Conservation (phyloP, 2,888 invertebrate species). For the Xylota segnis region DNA sequence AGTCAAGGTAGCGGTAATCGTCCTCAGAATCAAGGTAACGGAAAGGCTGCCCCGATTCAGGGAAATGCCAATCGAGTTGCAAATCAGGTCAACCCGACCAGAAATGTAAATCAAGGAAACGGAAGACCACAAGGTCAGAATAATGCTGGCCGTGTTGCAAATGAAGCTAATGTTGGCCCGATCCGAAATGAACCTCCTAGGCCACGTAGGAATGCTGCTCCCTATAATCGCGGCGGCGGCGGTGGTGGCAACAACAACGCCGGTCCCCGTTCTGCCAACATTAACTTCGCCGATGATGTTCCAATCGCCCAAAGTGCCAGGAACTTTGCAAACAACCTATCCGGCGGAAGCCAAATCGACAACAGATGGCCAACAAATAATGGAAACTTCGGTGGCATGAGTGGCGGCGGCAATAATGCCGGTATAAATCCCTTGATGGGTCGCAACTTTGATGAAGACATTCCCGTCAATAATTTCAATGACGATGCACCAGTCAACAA, state of each 20-base stretch:
- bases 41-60: neutral
- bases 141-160: conserved; percentile 22
- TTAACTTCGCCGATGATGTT: conserved; percentile 65
- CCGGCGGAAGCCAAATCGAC: conserved; percentile 39
- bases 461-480: conserved; percentile 57
- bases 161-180: conserved; percentile 47
- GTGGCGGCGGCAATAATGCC: conserved; percentile 36
- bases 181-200: conserved; percentile 56
- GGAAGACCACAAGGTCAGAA: conserved; percentile 9
- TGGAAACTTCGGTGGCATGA: conserved; percentile 76
- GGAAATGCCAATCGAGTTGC: neutral
- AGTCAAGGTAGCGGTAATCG: conserved; percentile 25
- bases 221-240: conserved; percentile 53
- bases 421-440: conserved; percentile 72
- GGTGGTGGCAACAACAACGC: conserved; percentile 61
- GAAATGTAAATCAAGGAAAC: conserved; percentile 5
- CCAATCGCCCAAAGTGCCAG: conserved; percentile 76
- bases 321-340: conserved; percentile 56
- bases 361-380: conserved; percentile 59
- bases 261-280: conserved; percentile 70
- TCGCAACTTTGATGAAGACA: conserved; percentile 66
- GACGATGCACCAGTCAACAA: conserved; percentile 45
- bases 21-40: conserved; percentile 15
- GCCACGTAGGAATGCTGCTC: conserved; percentile 13
- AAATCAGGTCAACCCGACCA: conserved; percentile 25